These are phyloP conservation scores for Dryobotodes eremita DNA, from an alignment of 2,888 invertebrate species.

Conservation along the genomic window DNA sequence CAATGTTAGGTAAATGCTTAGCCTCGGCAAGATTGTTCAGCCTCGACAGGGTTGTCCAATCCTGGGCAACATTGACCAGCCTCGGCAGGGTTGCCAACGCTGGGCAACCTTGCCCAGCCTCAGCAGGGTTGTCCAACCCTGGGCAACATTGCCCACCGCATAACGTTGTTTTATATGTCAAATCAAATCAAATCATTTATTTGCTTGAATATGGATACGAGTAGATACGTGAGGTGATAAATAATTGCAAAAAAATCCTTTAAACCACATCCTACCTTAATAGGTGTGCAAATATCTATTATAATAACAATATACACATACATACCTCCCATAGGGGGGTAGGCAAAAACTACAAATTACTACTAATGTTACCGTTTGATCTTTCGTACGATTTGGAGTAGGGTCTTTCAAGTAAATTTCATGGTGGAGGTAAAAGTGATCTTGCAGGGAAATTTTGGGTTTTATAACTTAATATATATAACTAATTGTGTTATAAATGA, in stretches of 20 bases:
- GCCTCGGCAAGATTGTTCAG: neutral
- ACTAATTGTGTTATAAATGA: too few species aligned
- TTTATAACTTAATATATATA: neutral
- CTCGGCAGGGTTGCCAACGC: constrained; percentile 10
- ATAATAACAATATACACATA: too few species aligned
- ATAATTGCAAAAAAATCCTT: too few species aligned
- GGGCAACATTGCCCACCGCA: constrained; percentile 25
- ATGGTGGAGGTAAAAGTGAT: constrained; percentile 6
- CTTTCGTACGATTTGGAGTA: constrained; percentile 23
- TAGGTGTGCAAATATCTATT: too few species aligned
- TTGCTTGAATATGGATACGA: too few species aligned
- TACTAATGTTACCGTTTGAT: constrained; percentile 37
- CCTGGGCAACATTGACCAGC: constrained; percentile 28
- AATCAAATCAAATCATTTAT: too few species aligned
- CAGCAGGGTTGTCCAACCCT: constrained; percentile 9
- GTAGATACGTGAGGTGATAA: too few species aligned
- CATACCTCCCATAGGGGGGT: too few species aligned
- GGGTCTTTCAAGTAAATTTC: constrained; percentile 26
- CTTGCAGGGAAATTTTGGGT: neutral
- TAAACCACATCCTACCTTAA: too few species aligned
- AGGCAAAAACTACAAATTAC: too few species aligned
- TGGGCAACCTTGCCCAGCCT: neutral
- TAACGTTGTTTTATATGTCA: constrained; percentile 36
- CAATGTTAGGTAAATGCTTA: constrained; percentile 17
- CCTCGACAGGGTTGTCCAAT: constrained; percentile 3